Evolutionary conservation across 2,888 invertebrate species (phyloP), one percentile per base, ranked within the genome.

Genomic region (Ormyrus pomaceus): DNA sequence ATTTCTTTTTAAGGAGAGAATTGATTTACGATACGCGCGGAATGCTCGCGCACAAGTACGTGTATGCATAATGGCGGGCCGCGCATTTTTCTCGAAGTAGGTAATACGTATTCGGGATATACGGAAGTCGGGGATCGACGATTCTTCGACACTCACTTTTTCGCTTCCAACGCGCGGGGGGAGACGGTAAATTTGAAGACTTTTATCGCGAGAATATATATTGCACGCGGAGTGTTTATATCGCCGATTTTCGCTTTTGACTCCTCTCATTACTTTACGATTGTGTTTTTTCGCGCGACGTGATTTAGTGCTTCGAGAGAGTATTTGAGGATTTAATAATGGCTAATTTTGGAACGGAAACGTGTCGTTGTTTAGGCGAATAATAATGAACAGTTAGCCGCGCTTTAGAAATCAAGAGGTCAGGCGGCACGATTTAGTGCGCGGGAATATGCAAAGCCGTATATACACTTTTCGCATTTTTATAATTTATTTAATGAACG

Each of bases 1-100:
- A 77, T 77, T 64, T 77, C 45, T 56, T 58, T 13, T 62, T n/a
- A 9, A 34, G 46, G 53, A 64, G 56, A 77, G 71, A 65, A 77
- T 77, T 70, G 77, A 77, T 77, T 77, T 71, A 77, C 71, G 77
- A 65, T 59, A 13, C 13, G 45, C 13, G 64, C 51, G 77, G 65
- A 65, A 77, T 71, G 56, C 59, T 53, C 45, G 53, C 45, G 34
- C 2, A 34, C 34, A 34, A 2, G 34, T 34, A 34, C 55, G 46
- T 11, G 13, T 51, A 48, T 13, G 5, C 45, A 73, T 55, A 69
- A 56, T n/a, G 34, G 56, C 56, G 46, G 19, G 51, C 13, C 46
- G 62, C 45, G 45, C 34, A 9, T 6, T 45, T 62, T 62, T 62
- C 45, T 62, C 46, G 34, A 4, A 10, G 4, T 4, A 7, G 10